Conservation (phyloP, 1,140 invertebrate species). For the Drosophila parvula region DNA sequence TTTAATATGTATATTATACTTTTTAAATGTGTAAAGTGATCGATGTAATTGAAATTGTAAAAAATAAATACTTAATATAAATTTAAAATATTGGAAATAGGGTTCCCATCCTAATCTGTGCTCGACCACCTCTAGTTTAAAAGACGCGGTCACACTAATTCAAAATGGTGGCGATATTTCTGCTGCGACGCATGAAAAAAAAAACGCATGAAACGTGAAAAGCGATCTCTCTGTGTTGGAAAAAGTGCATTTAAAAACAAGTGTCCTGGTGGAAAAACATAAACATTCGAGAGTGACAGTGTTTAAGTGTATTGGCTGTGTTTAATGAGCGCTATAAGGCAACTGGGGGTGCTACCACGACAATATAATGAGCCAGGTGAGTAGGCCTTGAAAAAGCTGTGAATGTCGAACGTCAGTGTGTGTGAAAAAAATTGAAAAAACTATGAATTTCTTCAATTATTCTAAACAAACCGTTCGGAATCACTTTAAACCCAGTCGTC, state of each 20-base stretch:
- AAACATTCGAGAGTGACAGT: slow-evolving; percentile 66
- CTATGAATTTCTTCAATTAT: slow-evolving; percentile 67
- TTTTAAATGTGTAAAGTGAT: too few species aligned
- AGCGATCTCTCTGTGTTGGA: slow-evolving; percentile 66
- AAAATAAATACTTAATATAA: too few species aligned
- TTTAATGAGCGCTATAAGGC: slow-evolving; percentile 82
- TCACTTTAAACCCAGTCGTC: slow-evolving; percentile 62
- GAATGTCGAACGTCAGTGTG: slow-evolving; percentile 72
- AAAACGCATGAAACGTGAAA: slow-evolving; percentile 69
- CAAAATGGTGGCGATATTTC: slow-evolving; percentile 69
- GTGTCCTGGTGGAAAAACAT: slow-evolving; percentile 54
- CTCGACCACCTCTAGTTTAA: background rate
- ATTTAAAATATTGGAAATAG: background rate
- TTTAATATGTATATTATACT: background rate
- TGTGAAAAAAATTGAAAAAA: slow-evolving; percentile 68
- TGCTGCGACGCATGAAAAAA: slow-evolving; percentile 61
- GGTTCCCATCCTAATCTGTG: background rate
- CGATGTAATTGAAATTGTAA: too few species aligned
- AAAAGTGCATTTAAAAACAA: slow-evolving; percentile 81
- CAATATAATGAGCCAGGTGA: slow-evolving; percentile 84
- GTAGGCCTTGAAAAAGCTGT: slow-evolving; percentile 82
- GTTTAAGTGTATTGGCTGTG: slow-evolving; percentile 64
- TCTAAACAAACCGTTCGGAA: slow-evolving; percentile 63
- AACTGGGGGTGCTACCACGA: slow-evolving; percentile 74
- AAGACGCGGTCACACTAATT: slow-evolving; percentile 41